These are phyloP conservation scores for Cheilosia vulpina DNA, from an alignment of 2,888 invertebrate species.

Conservation along the genomic window DNA sequence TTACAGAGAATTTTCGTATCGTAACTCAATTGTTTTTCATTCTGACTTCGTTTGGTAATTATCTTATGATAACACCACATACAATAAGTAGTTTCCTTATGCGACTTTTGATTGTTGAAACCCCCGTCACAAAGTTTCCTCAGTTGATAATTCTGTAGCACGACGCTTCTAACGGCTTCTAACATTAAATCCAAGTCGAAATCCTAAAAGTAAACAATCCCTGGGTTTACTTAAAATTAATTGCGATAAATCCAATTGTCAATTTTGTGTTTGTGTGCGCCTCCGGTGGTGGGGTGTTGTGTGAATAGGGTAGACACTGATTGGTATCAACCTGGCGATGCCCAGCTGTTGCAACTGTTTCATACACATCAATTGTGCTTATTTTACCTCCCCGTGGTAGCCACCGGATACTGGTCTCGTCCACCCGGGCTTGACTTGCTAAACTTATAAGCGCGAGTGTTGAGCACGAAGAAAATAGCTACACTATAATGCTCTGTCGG, in stretches of 20 bases:
- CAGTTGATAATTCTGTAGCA: slow-evolving; percentile 46
- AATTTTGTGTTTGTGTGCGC: slow-evolving; percentile 49
- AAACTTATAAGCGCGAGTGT: no score
- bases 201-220: slow-evolving; percentile 56
- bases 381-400: no score
- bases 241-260: slow-evolving; percentile 51
- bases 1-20: slow-evolving; percentile 21
- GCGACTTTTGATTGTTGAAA: slow-evolving; percentile 28
- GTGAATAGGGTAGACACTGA: no score
- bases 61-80: slow-evolving; percentile 4
- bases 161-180: slow-evolving; percentile 32
- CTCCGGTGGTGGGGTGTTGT: no score
- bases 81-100: slow-evolving; percentile 1
- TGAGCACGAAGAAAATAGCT: no score
- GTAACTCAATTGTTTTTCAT: not conserved
- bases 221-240: slow-evolving; percentile 49
- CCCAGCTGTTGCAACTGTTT: no score
- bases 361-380: no score
- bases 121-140: slow-evolving; percentile 22
- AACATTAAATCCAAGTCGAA: slow-evolving; percentile 3
- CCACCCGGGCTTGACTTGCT: no score
- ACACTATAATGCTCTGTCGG: no score
- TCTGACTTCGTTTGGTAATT: slow-evolving; percentile 13
- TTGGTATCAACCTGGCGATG: no score
- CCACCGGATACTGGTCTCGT: no score